Conservation (phyloP, 2,113 vertebrate species). For the Bujurquina vittata region DNA sequence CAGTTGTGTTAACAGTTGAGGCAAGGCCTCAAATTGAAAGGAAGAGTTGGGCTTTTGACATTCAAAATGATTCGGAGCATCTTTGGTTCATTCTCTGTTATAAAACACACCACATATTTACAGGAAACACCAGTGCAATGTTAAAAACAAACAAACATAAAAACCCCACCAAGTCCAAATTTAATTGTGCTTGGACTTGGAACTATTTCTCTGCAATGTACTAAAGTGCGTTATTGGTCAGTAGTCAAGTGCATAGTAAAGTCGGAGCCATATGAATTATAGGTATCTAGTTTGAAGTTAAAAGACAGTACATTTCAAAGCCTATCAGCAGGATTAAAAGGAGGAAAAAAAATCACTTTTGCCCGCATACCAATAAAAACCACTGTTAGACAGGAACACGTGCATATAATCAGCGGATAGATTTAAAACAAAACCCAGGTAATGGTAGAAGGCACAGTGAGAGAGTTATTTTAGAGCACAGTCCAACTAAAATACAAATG, state of each 20-base stretch:
- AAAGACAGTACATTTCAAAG: slow-evolving; percentile 17
- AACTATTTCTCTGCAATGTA: slow-evolving; percentile 33
- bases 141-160: neutral
- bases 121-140: slow-evolving; percentile 65
- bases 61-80: slow-evolving; percentile 51
- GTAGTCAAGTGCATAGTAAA: slow-evolving; percentile 77
- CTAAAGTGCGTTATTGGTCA: slow-evolving; percentile 80
- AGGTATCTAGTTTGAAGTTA: slow-evolving; percentile 4
- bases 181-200: slow-evolving; percentile 62
- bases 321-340: neutral
- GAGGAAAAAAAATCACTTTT: too few species aligned
- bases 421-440: neutral
- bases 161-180: neutral
- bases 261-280: slow-evolving; percentile 2
- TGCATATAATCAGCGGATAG: neutral
- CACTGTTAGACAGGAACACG: neutral
- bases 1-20: neutral
- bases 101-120: slow-evolving; percentile 62
- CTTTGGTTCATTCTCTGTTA: slow-evolving; percentile 77
- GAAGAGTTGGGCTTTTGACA: slow-evolving; percentile 33
- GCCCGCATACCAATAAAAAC: neutral
- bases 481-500: neutral
- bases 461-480: slow-evolving; percentile 17
- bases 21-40: slow-evolving; percentile 4
- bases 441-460: slow-evolving; percentile 44